Evolutionary conservation across 2,888 invertebrate species (phyloP), one percentile per base, ranked within the genome.

Genomic region (Eucera pruinosa): DNA sequence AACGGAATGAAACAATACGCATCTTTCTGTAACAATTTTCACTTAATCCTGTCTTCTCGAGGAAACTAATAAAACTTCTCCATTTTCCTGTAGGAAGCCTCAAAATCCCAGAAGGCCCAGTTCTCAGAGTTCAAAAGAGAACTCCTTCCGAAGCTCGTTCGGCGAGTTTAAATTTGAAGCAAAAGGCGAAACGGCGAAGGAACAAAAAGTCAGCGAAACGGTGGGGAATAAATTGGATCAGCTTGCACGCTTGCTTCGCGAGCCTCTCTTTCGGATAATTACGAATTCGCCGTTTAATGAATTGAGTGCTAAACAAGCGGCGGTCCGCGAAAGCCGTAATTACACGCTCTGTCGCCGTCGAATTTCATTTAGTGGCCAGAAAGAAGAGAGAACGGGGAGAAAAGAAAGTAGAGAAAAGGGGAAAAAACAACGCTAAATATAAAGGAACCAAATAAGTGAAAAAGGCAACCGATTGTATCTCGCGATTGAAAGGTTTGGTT

Each of bases 301-400:
- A 74, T 76, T 54, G 75, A 61, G 41, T 66, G 74, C 39, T 73
- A 75, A 64, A 66, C 75, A 73, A 73, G 58, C 54, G 52, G n/a
- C 36, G 64, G 25, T 15, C 33, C 41, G 52, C 74, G 66, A 60
- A 61, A 18, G 60, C 47, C 48, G 50, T 60, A 74, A 76, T 76
- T 76, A 74, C 66, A 74, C 75, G 75, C 58, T 74, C 74, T 61
- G 75, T 71, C 75, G 52, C 75, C 66, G 74, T 47, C 60, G 74
- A 74, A 73, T 74, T 75, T 75, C 75, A 64, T 74, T 66, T 62
- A 43, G 50, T 50, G 13, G 20, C 33, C 27, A 33, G 7, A 39
- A 50, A 18, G 13, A n/a, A 1, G 36, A 33, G 2, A 5, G 33
- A 25, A 25, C 6, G 23, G 13, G 15, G 27, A 1, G 15, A 2